These are phyloP conservation scores for Cetonia aurata DNA, from an alignment of 2,888 invertebrate genomes.

Conservation along the genomic window DNA sequence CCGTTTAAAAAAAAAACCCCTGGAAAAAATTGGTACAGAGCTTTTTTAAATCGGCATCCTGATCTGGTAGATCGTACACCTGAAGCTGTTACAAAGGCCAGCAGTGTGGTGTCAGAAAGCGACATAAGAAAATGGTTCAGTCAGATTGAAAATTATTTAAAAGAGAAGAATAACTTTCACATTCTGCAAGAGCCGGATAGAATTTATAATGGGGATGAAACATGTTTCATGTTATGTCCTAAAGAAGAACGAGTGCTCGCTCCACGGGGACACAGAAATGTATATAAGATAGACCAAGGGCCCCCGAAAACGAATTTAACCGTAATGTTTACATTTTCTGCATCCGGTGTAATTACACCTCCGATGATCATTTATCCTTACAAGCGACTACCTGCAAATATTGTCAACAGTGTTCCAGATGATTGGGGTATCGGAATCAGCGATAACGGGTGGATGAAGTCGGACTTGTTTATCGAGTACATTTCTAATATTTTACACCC, in stretches of 20 bases:
- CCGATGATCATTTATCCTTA: slow-evolving; percentile 61
- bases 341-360: slow-evolving; percentile 55
- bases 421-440: slow-evolving; percentile 61
- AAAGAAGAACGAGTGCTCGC: slow-evolving; percentile 49
- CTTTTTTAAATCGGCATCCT: slow-evolving; percentile 57
- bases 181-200: slow-evolving; percentile 57
- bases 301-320: slow-evolving; percentile 58
- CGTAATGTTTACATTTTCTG: slow-evolving; percentile 61
- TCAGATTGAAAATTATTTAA: too few relatives aligned
- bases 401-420: slow-evolving; percentile 57
- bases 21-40: slow-evolving; percentile 54
- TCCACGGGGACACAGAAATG: too few relatives aligned
- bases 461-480: slow-evolving; percentile 62
- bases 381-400: slow-evolving; percentile 58
- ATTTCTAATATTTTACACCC: slow-evolving; percentile 52
- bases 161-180: slow-evolving; percentile 42
- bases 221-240: slow-evolving; percentile 58
- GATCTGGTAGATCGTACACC: slow-evolving; percentile 52
- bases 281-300: slow-evolving; percentile 51
- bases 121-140: slow-evolving; percentile 44
- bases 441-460: slow-evolving; percentile 64
- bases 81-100: slow-evolving; percentile 55
- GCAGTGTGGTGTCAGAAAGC: slow-evolving; percentile 51
- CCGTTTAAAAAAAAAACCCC: slow-evolving; percentile 55
- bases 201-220: slow-evolving; percentile 60